phyloP scores from a whole-genome alignment of 2,797 vertebrate genomes.

The Iguana delicatissima region DNA sequence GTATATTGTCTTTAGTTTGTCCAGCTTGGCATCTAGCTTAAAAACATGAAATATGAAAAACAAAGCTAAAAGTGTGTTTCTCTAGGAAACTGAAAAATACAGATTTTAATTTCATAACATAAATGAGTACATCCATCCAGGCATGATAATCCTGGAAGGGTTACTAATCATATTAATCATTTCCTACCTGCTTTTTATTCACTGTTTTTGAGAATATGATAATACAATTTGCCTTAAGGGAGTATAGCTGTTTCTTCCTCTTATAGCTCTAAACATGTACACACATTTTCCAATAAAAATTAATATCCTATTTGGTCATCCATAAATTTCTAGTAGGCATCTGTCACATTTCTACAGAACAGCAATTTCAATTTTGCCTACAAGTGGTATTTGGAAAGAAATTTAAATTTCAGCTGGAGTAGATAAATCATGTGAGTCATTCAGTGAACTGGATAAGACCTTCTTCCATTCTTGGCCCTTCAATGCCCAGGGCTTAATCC shows the following conservation, averaged over 20 bases:
- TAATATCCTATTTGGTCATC: constrained; percentile 53
- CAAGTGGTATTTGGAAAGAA: constrained; percentile 42
- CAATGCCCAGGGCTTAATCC: neutral
- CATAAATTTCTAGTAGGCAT: constrained; percentile 43
- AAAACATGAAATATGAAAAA: constrained; percentile 9
- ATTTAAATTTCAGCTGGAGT: constrained; percentile 28
- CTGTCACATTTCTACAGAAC: constrained; percentile 49
- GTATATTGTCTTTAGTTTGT: neutral
- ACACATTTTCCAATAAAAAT: constrained; percentile 52
- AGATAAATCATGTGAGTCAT: constrained; percentile 24
- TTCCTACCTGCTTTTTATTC: constrained; percentile 31
- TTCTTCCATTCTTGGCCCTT: neutral
- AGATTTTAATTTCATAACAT: constrained; percentile 44
- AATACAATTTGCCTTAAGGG: constrained; percentile 24
- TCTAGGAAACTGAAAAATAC: constrained; percentile 22
- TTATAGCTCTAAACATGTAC: constrained; percentile 20
- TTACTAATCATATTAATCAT: constrained; percentile 34
- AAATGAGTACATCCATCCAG: constrained; percentile 21
- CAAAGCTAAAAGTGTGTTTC: neutral
- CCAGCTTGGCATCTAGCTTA: neutral
- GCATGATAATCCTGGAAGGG: neutral
- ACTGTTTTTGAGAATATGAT: constrained; percentile 38
- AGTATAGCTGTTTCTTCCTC: constrained; percentile 25
- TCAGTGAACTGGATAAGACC: constrained; percentile 19
- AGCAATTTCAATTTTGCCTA: constrained; percentile 51